Conservation (phyloP, 1,140 invertebrate species). For the Papilio polytes region DNA sequence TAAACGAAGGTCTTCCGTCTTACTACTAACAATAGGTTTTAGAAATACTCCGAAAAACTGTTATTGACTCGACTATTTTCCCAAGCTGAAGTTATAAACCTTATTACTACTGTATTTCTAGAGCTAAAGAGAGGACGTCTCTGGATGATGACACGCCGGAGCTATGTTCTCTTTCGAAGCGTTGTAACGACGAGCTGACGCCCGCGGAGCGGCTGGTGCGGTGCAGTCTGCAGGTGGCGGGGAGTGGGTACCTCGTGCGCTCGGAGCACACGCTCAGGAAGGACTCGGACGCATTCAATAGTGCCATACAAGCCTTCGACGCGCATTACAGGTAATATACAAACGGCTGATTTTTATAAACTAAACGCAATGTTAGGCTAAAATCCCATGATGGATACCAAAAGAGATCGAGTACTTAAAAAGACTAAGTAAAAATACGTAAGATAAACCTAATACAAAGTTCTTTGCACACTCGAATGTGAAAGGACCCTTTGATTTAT, state of each 20-base stretch:
- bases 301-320: slow-evolving; percentile 66
- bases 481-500: too few species aligned
- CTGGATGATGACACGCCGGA: slow-evolving; percentile 67
- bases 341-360: not conserved
- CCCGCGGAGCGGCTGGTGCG: slow-evolving; percentile 66
- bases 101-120: slow-evolving; percentile 36
- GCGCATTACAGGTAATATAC: slow-evolving; percentile 65
- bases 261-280: slow-evolving; percentile 66
- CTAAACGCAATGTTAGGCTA: too few species aligned
- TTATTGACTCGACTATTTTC: too few species aligned
- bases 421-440: too few species aligned
- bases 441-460: too few species aligned
- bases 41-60: too few species aligned
- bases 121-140: slow-evolving; percentile 65
- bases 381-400: too few species aligned
- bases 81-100: too few species aligned
- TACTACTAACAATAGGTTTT: too few species aligned
- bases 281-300: slow-evolving; percentile 62
- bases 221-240: slow-evolving; percentile 60
- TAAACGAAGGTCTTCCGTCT: too few species aligned
- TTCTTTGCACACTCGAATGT: too few species aligned
- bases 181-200: slow-evolving; percentile 54
- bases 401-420: too few species aligned
- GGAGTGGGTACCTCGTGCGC: slow-evolving; percentile 63
- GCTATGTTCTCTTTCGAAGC: slow-evolving; percentile 63